phyloP scores from a whole-genome alignment of 2,797 vertebrate genomes.

The Remorina albescens region DNA sequence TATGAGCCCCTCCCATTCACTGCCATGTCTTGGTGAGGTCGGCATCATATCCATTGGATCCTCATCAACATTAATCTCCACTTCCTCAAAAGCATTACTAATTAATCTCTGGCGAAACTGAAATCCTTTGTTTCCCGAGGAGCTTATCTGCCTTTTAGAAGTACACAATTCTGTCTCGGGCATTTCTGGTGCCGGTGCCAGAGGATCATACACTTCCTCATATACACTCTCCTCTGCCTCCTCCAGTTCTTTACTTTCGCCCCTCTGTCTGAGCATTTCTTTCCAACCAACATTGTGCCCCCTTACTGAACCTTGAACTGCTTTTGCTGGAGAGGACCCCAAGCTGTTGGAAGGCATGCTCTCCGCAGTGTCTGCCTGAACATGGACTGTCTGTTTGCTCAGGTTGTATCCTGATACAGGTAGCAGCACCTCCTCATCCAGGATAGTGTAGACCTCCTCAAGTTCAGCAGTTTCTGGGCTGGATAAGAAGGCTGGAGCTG shows the following conservation, averaged over 20 bases:
- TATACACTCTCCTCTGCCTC: conserved; percentile 75
- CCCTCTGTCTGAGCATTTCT: conserved; percentile 39
- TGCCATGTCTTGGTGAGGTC: conserved; percentile 44
- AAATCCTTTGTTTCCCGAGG: conserved; percentile 67
- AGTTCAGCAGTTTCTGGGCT: conserved; percentile 86
- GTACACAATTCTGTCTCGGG: conserved; percentile 46
- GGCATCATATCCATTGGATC: conserved; percentile 79
- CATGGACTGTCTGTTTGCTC: conserved; percentile 61
- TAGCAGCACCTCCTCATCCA: conserved; percentile 85
- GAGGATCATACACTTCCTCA: conserved; percentile 75
- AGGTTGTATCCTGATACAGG: conserved; percentile 78
- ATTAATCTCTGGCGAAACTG: conserved; percentile 74
- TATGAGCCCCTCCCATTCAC: conserved; percentile 49
- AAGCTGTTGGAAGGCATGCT: conserved; percentile 46
- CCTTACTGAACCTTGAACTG: conserved; percentile 37
- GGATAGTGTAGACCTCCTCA: conserved; percentile 83
- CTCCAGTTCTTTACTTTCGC: conserved; percentile 25
- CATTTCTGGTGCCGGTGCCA: conserved; percentile 15
- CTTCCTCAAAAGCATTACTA: conserved; percentile 85
- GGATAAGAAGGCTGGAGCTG: conserved; percentile 62
- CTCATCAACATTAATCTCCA: conserved; percentile 88
- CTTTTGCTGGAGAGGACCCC: conserved; percentile 68
- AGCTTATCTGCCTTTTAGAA: conserved; percentile 41
- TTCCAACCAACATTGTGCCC: conserved; percentile 33
- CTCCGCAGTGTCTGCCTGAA: conserved; percentile 55